Base-by-base conservation (phyloP, 1,140 invertebrate species). In the Papilio dardanus region DNA sequence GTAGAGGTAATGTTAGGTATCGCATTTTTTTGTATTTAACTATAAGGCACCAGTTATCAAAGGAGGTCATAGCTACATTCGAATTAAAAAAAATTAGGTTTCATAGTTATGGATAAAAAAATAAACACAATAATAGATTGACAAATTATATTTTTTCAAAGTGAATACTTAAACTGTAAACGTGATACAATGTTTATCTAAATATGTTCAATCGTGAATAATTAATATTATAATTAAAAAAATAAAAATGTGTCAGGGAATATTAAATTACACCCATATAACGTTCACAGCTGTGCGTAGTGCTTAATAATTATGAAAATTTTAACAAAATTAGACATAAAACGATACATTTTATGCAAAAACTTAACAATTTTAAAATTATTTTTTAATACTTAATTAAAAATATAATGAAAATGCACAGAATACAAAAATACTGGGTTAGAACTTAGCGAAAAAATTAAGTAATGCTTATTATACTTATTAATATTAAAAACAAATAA, bases 371-470 rank as follows among this genome's bases (percentile, higher is more conserved):
- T 37, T 37, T 50, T 24, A 16, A 16, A 46, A 46, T 50, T 50
- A 50, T 19, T 50, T 21, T n/a, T 50, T 7, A 50, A n/a, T 50
- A 30, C 24, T 62, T 16, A 54, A 54, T 54, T 10, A 28, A 30
- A 62, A 12, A 62, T 1, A 24, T 14, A 62, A 28, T 10, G 7
- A 58, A 19, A 54, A 7, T 62, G 24, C 1, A 62, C 30, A 30
- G 54, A 62, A 30, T 28, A 62, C 3, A 14, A 28, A 62, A 62
- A 62, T 62, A 62, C 54, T 62, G 54, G 54, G 24, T 62, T 62
- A 28, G 10, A 62, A 62, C 54, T 62, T 62, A 62, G 10, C 3
- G 4, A 3, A 12, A 62, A 62, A 28, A 62, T 62, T 54, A 54
- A 62, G 24, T 50, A 4, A 19, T 50, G 46, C 54, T 62, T 62